phyloP scores from a whole-genome alignment of 2,797 vertebrate genomes.

The Xerus rutilus region DNA sequence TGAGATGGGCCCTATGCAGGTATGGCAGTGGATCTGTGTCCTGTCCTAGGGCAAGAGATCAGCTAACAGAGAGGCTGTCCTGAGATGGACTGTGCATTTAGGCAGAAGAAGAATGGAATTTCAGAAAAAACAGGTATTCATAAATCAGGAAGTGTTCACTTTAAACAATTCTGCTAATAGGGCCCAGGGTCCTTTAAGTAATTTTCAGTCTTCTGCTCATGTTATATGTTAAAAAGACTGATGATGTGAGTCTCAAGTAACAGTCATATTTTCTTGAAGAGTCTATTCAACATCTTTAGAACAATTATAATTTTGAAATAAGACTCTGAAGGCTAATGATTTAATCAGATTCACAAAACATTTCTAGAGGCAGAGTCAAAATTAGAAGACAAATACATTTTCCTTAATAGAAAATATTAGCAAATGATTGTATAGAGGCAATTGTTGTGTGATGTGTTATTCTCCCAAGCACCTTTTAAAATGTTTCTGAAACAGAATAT shows the following conservation, averaged over 20 bases:
- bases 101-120: not conserved
- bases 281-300: not conserved
- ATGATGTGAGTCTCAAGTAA: not conserved
- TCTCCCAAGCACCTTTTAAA: not conserved
- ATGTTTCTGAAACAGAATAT: conserved; percentile 37
- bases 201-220: not conserved
- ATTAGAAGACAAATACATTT: conserved; percentile 29
- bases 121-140: not conserved
- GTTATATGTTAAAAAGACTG: not conserved
- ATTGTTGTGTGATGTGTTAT: not conserved
- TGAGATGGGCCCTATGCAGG: not conserved
- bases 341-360: conserved; percentile 27
- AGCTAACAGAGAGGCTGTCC: not conserved
- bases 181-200: not conserved
- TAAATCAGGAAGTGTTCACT: not conserved
- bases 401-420: conserved; percentile 38
- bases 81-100: not conserved
- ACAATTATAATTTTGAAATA: not conserved
- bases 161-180: not conserved
- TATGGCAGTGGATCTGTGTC: not conserved
- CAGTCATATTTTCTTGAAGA: not conserved
- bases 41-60: not conserved
- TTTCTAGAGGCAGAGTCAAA: conserved; percentile 22
- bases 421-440: conserved; percentile 26
- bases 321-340: not conserved